Percentiles rank a stretch among this genome's conserved stretches.
Conservation (phyloP, 2,113 vertebrate genomes). For the Gymnorhina tibicen region DNA sequence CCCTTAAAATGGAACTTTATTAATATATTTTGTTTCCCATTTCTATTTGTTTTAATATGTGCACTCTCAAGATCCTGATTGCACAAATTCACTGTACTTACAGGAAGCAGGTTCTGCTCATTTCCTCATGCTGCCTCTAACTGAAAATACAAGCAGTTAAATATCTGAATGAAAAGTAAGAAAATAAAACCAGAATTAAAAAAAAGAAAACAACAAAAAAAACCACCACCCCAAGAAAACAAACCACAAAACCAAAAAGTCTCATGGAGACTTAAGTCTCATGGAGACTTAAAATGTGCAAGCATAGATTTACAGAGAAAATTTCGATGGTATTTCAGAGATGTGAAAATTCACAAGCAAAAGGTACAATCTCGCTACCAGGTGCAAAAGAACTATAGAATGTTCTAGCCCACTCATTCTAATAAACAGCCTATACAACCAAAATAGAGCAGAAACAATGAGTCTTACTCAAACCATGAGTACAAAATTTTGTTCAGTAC, state of each 20-base stretch:
- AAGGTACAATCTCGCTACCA: not conserved
- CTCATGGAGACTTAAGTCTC: not conserved
- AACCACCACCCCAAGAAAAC: too few species aligned
- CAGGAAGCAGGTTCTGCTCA: fast-evolving
- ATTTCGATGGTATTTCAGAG: not conserved
- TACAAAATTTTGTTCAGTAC: not conserved
- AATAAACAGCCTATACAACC: not conserved
- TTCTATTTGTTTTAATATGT: not conserved
- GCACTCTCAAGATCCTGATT: not conserved
- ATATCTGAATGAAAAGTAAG: not conserved
- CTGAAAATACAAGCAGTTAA: not conserved
- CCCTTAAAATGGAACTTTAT: not conserved
- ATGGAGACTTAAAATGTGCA: not conserved
- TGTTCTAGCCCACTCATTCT: not conserved
- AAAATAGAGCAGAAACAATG: not conserved
- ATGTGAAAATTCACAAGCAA: not conserved
- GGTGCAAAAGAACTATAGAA: not conserved
- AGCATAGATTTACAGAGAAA: not conserved
- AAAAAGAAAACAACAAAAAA: too few species aligned
- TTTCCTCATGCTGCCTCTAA: not conserved
- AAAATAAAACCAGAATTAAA: not conserved
- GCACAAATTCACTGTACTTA: not conserved
- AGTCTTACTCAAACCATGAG: not conserved
- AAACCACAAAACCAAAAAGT: not conserved
- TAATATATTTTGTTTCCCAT: not conserved